Evolutionary conservation across 2,797 vertebrate species (phyloP), one percentile per base, ranked within the genome.

Genomic region (Gallinago solitaria): DNA sequence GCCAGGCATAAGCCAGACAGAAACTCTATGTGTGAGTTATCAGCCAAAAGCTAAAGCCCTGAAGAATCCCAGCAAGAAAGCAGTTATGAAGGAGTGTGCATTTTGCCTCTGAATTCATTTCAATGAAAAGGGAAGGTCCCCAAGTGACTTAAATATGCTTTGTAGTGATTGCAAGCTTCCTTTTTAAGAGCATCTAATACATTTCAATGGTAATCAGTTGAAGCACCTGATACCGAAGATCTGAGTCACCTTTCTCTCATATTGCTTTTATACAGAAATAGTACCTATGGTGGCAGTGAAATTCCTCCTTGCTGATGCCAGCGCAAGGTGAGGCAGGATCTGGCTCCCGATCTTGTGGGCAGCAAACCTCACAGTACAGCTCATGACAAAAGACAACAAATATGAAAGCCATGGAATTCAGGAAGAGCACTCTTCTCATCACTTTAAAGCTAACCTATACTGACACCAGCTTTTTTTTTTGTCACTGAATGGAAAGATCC

Each of bases 321-420:
- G 15, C 1, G 1, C 37, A 83, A 63, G 30, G 48, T 24, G 47
- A 12, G 24, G 18, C 37, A 84, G 43, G 33, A 74, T 45, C 43
- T 1, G 2, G 28, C 30, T 77, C 73, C 57, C 0, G 0, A 30
- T 51, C 37, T 69, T 11, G 0, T 3, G 28, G 73, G 70, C 54
- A 93, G 61, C n/a, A 95, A 88, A 81, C 54, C 20, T 56, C 30
- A 54, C 50, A 86, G n/a, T 16, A 53, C 16, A 68, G 35, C 16
- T 82, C 59, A 47, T 70, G 37, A 89, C 51, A 74, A 79, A 93
- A 88, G 60, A 69, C 37, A 88, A 65, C 39, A 87, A 77, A 94
- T 63, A 64, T 57, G 63, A 90, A 91, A 90, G 47, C 45, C 1
- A 0, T 11, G 43, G 33, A 89, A 90, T 80, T 89, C 69, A 94